Conservation (phyloP, 2,888 invertebrate genomes). For the Ectemnius lituratus region DNA sequence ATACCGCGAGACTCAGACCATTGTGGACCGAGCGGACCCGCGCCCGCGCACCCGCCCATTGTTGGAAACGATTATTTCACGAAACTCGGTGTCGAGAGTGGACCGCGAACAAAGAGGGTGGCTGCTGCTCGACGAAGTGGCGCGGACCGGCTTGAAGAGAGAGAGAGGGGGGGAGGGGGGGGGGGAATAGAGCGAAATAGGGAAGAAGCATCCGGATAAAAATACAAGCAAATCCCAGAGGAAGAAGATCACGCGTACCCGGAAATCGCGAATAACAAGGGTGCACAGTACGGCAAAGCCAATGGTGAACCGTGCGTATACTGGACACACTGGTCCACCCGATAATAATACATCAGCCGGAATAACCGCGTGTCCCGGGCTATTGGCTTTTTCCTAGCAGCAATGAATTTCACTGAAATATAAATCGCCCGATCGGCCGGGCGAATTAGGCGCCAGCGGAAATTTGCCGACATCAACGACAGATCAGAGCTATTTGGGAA, state of each 20-base stretch:
- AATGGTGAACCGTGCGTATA: slow-evolving; percentile 16
- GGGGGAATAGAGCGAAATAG: background rate
- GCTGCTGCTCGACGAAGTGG: background rate
- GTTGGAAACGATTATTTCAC: slow-evolving; percentile 30
- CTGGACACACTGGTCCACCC: background rate
- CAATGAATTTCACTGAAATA: slow-evolving; percentile 59
- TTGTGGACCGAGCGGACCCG: background rate
- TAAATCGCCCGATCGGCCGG: slow-evolving; percentile 58
- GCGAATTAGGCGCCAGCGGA: slow-evolving; percentile 56
- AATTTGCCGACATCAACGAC: background rate
- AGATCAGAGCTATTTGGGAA: background rate
- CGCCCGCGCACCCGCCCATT: slow-evolving; percentile 19
- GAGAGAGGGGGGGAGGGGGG: background rate
- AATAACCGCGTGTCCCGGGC: slow-evolving; percentile 59
- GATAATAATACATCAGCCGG: slow-evolving; percentile 61
- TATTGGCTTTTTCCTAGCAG: slow-evolving; percentile 60
- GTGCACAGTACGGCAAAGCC: slow-evolving; percentile 36
- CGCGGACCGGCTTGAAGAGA: slow-evolving; percentile 9
- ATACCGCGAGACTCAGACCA: slow-evolving; percentile 18
- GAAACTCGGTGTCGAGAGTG: slow-evolving; percentile 1
- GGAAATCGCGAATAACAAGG: slow-evolving; percentile 35
- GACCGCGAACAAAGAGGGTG: background rate
- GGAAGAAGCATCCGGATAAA: background rate
- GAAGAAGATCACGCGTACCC: slow-evolving; percentile 23
- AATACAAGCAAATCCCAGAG: background rate